These are phyloP conservation scores for Ophiodon elongatus DNA, from an alignment of 2,113 vertebrate species.

Conservation along the genomic window DNA sequence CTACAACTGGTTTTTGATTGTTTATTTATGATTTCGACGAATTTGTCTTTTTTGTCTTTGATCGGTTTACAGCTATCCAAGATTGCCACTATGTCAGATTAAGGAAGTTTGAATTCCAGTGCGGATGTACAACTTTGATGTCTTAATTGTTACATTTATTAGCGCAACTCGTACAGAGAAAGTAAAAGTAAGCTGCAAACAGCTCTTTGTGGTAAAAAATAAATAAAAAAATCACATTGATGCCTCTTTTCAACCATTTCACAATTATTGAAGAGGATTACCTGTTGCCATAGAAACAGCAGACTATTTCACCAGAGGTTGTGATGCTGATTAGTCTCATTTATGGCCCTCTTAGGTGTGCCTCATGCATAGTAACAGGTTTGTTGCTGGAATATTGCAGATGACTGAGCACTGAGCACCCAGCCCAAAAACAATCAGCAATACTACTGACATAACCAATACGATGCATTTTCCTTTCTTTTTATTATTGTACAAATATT, in stretches of 20 bases:
- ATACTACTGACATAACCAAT: not conserved
- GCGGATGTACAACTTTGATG: not conserved
- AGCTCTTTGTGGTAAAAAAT: not conserved
- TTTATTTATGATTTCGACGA: not conserved
- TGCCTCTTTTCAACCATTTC: constrained; percentile 34
- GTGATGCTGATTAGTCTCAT: constrained; percentile 45
- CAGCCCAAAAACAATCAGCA: constrained; percentile 10
- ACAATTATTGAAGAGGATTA: constrained; percentile 36
- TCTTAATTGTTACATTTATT: not conserved
- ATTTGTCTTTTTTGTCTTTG: not conserved
- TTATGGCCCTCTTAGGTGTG: constrained; percentile 47
- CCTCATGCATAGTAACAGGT: constrained; percentile 42
- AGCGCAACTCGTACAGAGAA: not conserved
- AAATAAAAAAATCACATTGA: not conserved
- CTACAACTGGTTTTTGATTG: not conserved
- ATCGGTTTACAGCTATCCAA: not conserved
- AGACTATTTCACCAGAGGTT: constrained; percentile 32
- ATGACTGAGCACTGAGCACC: constrained; percentile 15
- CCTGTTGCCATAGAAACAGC: constrained; percentile 73
- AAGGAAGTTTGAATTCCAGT: not conserved
- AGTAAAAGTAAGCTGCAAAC: not conserved
- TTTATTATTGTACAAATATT: not conserved
- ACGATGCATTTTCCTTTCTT: not conserved
- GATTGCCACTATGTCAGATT: not conserved
- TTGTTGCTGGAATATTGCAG: constrained; percentile 41